Percentiles rank a stretch among this genome's conserved stretches.
phyloP scores from a whole-genome alignment of 2,888 invertebrate genomes.

The Serrognathus titanus region DNA sequence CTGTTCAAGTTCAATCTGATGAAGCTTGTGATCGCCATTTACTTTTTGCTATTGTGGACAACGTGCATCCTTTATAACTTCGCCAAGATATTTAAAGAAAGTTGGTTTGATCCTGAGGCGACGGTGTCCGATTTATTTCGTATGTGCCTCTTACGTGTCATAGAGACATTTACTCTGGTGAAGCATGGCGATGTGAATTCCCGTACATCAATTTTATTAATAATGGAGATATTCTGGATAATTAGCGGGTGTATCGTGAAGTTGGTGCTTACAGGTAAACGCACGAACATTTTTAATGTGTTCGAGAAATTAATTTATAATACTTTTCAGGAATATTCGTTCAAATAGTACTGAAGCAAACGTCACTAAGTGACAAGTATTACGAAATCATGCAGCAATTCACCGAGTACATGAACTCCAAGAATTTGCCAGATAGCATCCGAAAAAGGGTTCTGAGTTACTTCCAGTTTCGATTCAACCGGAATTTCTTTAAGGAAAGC shows the following conservation, averaged over 20 bases:
- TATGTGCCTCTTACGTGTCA: neutral
- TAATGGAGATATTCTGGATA: neutral
- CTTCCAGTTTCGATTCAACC: constrained; percentile 46
- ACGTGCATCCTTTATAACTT: constrained; percentile 3
- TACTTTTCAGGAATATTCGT: constrained; percentile 24
- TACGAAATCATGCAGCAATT: constrained; percentile 42
- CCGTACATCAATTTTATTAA: neutral
- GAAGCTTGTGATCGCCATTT: constrained; percentile 13
- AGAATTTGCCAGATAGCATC: constrained; percentile 43
- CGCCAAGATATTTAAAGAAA: neutral
- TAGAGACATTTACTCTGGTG: constrained; percentile 1
- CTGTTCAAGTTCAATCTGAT: constrained; percentile 19
- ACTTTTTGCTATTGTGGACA: constrained; percentile 19
- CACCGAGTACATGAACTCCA: constrained; percentile 47
- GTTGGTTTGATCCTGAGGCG: constrained; percentile 5
- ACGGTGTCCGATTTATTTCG: neutral
- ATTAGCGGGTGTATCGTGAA: neutral
- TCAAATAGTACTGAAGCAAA: constrained; percentile 32
- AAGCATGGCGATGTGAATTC: constrained; percentile 1
- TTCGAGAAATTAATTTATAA: too few species aligned
- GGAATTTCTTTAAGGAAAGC: constrained; percentile 44
- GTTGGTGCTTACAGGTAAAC: neutral
- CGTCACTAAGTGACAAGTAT: constrained; percentile 33
- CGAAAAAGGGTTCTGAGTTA: constrained; percentile 43
- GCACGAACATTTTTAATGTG: too few species aligned